These are phyloP conservation scores for Picus viridis DNA, from an alignment of 2,797 vertebrate species.

Conservation along the genomic window DNA sequence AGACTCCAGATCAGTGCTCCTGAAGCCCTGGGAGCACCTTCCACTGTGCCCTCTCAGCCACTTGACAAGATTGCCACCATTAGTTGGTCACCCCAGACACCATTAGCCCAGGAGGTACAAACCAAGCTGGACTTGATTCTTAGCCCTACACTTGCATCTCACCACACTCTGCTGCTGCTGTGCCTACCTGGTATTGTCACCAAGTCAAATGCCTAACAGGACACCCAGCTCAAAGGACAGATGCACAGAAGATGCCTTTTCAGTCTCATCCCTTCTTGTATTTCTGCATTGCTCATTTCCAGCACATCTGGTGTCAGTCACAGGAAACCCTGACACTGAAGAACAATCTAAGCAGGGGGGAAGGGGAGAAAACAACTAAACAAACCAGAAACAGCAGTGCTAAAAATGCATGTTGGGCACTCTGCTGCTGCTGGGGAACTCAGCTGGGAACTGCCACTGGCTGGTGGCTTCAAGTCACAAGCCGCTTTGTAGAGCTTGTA, in stretches of 20 bases:
- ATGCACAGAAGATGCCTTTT: accelerated
- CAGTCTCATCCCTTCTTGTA: neutral
- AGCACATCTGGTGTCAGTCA: conserved; percentile 22
- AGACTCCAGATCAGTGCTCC: accelerated
- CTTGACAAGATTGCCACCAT: neutral
- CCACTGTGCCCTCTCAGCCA: neutral
- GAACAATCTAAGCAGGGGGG: neutral
- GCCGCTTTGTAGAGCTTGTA: neutral
- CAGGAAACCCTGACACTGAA: neutral
- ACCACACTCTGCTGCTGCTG: accelerated
- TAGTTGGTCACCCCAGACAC: neutral
- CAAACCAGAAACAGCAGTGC: neutral
- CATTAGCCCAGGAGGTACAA: neutral
- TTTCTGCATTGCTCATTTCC: neutral
- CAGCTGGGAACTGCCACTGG: neutral
- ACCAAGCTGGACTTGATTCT: neutral
- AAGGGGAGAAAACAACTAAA: neutral
- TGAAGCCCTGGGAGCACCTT: neutral
- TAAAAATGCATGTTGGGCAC: neutral
- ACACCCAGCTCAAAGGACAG: neutral
- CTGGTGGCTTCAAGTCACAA: neutral
- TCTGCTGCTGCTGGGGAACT: neutral
- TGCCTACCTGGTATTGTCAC: neutral
- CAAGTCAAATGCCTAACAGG: neutral
- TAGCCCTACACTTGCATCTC: neutral